Evolutionary conservation across 2,797 vertebrate species (phyloP).

Genomic region (Pteronotus mesoamericanus): DNA sequence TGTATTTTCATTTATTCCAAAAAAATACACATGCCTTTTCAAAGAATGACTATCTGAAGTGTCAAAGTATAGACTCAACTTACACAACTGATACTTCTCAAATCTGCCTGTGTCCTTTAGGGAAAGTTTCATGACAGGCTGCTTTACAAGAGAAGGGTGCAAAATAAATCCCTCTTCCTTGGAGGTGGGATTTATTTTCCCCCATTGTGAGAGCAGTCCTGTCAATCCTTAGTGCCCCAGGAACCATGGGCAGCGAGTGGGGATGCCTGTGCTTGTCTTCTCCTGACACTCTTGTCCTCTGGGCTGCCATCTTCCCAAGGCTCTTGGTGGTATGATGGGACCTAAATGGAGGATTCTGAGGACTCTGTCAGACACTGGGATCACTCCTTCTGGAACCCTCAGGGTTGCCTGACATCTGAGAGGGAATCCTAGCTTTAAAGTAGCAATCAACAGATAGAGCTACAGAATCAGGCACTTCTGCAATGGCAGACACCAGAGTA

Average conservation of each 20-base stretch:
- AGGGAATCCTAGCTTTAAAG: background rate
- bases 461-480: background rate
- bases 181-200: background rate
- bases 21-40: background rate
- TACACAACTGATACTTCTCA: background rate
- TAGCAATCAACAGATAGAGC: background rate
- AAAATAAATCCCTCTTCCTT: background rate
- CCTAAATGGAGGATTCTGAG: background rate
- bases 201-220: background rate
- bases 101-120: background rate
- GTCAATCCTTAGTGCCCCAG: background rate
- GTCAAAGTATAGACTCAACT: background rate
- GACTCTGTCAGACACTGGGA: background rate
- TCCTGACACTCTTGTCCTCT: background rate
- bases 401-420: background rate
- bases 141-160: background rate
- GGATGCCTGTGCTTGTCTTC: background rate
- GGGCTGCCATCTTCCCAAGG: background rate
- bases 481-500: background rate
- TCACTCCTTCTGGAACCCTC: background rate
- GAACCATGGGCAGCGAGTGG: background rate
- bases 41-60: background rate
- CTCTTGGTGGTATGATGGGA: background rate
- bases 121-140: background rate
- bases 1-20: background rate